Evolutionary conservation across 2,113 vertebrate species (phyloP), one percentile per base, ranked within the genome.

Genomic region (Pungitius pungitius): DNA sequence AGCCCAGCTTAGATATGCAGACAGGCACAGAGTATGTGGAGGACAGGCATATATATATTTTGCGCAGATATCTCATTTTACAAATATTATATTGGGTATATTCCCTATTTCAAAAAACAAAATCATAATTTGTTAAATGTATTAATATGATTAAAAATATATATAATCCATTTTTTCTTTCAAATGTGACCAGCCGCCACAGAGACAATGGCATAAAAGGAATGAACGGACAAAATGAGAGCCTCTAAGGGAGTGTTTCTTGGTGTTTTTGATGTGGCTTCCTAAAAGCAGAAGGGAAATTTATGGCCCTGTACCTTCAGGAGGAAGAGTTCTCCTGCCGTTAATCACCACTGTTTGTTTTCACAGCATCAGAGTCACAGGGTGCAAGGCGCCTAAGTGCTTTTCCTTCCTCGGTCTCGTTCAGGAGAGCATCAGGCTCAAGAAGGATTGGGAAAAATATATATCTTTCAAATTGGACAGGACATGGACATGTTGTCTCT

Each of bases 281-380:
- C 6, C 43, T 49, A 13, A 63, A 45, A 42, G 39, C 12, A 68
- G 35, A 54, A 35, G 14, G 30, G n/a, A 26, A 22, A 52, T 39
- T 10, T 14, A 35, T 2, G 11, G 9, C 3, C 22, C 15, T 15
- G 37, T 10, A 64, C 14, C 14, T 61, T 55, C 33, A 58, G n/a
- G 1, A 73, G 43, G 57, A 67, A 71, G 62, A 69, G 17, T 30
- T 8, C 22, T 18, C 8, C 2, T 7, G 8, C 20, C 27, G 72
- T 78, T 26, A 51, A 73, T 87, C 69, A 54, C 24, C 13, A 13
- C 35, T 63, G 56, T 85, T 83, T 86, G 77, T 83, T 85, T 78
- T 76, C 33, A 59, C 30, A 59, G 52, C 55, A 73, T 70, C 45
- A 68, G 67, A 66, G 33, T 62, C 39, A 47, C 39, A 52, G 12